Evolutionary conservation across 2,113 vertebrate species (phyloP).

Genomic region (Callipepla californica): DNA sequence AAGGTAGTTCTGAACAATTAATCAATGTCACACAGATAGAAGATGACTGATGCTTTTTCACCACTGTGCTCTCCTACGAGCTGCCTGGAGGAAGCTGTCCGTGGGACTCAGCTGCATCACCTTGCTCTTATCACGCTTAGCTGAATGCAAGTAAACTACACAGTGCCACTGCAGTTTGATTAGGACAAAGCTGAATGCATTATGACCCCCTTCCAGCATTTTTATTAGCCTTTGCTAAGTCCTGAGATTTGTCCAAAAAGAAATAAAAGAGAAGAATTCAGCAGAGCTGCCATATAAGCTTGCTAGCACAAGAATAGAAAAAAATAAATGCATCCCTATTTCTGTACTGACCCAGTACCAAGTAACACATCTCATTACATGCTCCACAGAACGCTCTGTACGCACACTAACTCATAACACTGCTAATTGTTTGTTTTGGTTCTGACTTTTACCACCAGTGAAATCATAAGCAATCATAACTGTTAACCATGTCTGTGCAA

Average conservation of each 20-base stretch:
- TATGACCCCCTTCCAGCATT: conserved; percentile 3
- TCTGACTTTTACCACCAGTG: not conserved
- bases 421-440: not conserved
- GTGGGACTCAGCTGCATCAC: conserved; percentile 63
- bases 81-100: conserved; percentile 43
- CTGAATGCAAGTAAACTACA: conserved; percentile 44
- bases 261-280: not conserved
- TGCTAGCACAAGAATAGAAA: not conserved
- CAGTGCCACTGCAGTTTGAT: conserved; percentile 46
- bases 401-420: not conserved
- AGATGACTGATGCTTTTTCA: conserved; percentile 74
- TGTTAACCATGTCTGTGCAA: not conserved
- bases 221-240: conserved; percentile 46
- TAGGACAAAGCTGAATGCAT: conserved; percentile 73
- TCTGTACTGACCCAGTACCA: not conserved
- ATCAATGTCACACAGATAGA: conserved; percentile 81
- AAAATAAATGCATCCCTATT: accelerated
- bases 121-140: conserved; percentile 68
- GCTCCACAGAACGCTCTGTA: not conserved
- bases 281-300: not conserved
- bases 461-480: not conserved
- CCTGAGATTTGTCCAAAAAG: conserved; percentile 29
- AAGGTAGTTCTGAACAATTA: conserved; percentile 76
- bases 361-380: accelerated
- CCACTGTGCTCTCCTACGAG: conserved; percentile 17